Evolutionary conservation across 2,888 invertebrate species (phyloP).

Genomic region (Ganaspis brasiliensis): DNA sequence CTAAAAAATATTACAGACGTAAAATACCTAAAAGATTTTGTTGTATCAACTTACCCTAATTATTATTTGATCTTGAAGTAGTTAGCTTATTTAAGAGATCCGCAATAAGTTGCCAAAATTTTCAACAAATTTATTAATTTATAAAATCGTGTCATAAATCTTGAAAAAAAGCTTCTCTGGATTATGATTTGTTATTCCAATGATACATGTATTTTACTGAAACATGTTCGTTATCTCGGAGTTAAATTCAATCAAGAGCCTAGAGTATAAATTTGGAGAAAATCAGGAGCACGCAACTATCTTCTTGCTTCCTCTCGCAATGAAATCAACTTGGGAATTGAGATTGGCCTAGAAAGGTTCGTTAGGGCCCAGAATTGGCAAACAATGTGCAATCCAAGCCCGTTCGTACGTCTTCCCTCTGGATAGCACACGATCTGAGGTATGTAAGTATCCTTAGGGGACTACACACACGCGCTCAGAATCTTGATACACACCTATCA

Average conservation of each 20-base stretch:
- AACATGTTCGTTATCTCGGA: constrained; percentile 37
- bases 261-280: not conserved
- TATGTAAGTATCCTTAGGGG: constrained; percentile 10
- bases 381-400: not conserved
- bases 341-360: constrained; percentile 25
- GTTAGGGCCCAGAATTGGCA: constrained; percentile 9
- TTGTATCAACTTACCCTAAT: too few species aligned
- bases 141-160: too few species aligned
- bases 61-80: too few species aligned
- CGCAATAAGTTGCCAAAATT: too few species aligned
- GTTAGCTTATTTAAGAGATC: too few species aligned
- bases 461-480: not conserved
- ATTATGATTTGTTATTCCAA: not conserved
- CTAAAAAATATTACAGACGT: not conserved
- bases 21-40: not conserved
- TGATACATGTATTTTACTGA: not conserved
- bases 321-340: constrained; percentile 28
- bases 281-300: not conserved
- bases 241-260: not conserved
- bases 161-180: too few species aligned
- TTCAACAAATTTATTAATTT: too few species aligned
- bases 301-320: not conserved
- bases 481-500: not conserved
- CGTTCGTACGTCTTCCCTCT: not conserved
- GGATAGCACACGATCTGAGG: not conserved